phyloP scores from a whole-genome alignment of 2,797 vertebrate species.

The Dallia pectoralis region DNA sequence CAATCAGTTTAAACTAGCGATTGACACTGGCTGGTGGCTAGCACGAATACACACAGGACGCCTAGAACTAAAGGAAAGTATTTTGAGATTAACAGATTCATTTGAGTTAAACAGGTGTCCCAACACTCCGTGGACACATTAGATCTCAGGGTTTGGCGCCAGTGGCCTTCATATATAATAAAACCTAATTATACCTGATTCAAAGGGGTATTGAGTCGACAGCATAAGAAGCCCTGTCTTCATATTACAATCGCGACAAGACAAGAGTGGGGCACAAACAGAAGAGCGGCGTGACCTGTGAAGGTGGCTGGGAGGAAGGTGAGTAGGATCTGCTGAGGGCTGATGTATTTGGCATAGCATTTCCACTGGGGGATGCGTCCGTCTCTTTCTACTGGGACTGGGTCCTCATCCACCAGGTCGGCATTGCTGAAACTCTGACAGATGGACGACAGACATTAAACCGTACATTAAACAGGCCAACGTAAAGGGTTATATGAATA shows the following conservation, averaged over 20 bases:
- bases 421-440: constrained; percentile 80
- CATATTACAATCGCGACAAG: not conserved
- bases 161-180: no score
- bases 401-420: constrained; percentile 79
- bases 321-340: constrained; percentile 88
- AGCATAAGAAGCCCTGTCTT: not conserved
- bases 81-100: no score
- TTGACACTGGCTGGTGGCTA: not conserved
- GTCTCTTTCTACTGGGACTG: constrained; percentile 48
- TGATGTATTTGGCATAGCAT: constrained; percentile 89
- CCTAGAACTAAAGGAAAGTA: not conserved
- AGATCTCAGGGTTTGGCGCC: no score
- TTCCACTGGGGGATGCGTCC: constrained; percentile 82
- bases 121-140: no score
- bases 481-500: not conserved
- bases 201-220: not conserved
- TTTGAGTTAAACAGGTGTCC: no score
- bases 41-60: not conserved
- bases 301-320: constrained; percentile 90
- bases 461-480: not conserved
- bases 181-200: no score
- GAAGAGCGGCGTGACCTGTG: constrained; percentile 33
- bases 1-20: not conserved
- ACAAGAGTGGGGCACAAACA: not conserved
- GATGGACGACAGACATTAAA: constrained; percentile 5